Evolutionary conservation across 2,113 vertebrate genomes (phyloP), one percentile per base, ranked within the genome.

Genomic region (Carassius carassius): DNA sequence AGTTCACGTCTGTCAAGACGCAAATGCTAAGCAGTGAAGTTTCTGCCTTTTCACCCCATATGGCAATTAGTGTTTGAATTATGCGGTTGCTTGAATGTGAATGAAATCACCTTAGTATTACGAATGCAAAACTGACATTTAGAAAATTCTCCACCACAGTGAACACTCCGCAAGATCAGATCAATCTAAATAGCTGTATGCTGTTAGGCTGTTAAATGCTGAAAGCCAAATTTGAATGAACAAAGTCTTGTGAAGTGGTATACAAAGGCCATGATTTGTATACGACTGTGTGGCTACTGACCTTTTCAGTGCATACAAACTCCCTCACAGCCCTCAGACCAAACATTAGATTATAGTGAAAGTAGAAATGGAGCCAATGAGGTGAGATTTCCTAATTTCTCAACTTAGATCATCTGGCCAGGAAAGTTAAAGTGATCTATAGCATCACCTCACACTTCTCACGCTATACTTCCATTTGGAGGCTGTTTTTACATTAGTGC

Each of bases 401-500:
- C 58, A 76, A 32, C 54, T 78, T 23, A 32, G 23, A 70, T 78
- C 56, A 88, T 75, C 76, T 54, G 75, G 70, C 29, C 60, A 81
- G 62, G 44, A 88, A 81, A 69, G 65, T 51, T 74, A 80, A 88
- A 83, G 85, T 32, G 82, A 85, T 85, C 44, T 82, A 78, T 74
- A 63, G 47, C 56, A 44, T 67, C 49, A 49, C 65, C 84, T 72
- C 81, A 75, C 7, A 17, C 49, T 86, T 87, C 78, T 58, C 7
- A 58, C 8, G 1, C 54, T 84, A 73, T 78, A 56, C 88, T 82
- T 86, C 54, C 84, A 76, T 78, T 87, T 72, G 67, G 49, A 81
- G 84, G 76, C 44, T 76, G 49, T 82, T 87, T 89, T 87, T 14
- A 70, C 83, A 87, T 89, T 87, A 81, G 81, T 49, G 23, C 49